These are phyloP conservation scores for Delia radicum DNA, from an alignment of 1,140 invertebrate genomes.

Conservation along the genomic window DNA sequence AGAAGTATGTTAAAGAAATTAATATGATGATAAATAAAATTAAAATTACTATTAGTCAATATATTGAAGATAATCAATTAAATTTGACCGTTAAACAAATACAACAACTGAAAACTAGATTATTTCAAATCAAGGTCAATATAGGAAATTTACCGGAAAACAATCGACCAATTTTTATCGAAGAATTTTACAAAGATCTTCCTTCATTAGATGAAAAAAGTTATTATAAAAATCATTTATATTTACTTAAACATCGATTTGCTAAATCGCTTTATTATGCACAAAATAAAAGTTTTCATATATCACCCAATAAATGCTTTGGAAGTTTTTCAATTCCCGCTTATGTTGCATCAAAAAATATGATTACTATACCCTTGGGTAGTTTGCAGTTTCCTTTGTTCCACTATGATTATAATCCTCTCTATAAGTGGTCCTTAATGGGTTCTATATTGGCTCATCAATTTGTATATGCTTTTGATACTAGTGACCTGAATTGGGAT, in stretches of 20 bases:
- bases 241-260: background rate
- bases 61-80: background rate
- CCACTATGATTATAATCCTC: slow-evolving; percentile 26
- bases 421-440: slow-evolving; percentile 38
- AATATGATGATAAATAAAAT: background rate
- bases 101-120: background rate
- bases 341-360: slow-evolving; percentile 34
- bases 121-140: background rate
- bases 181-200: background rate
- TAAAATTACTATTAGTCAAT: background rate
- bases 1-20: background rate
- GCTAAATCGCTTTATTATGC: background rate
- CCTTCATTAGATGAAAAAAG: background rate
- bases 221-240: background rate
- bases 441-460: slow-evolving; percentile 43
- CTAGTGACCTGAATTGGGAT: slow-evolving; percentile 21
- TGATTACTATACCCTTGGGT: slow-evolving; percentile 36
- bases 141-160: background rate
- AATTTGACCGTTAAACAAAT: background rate
- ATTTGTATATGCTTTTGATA: slow-evolving; percentile 38
- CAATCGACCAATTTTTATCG: background rate
- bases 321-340: background rate
- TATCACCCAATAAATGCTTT: background rate
- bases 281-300: background rate
- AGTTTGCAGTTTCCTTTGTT: slow-evolving; percentile 37